phyloP scores from a whole-genome alignment of 2,113 vertebrate species.

The Perca fluviatilis region DNA sequence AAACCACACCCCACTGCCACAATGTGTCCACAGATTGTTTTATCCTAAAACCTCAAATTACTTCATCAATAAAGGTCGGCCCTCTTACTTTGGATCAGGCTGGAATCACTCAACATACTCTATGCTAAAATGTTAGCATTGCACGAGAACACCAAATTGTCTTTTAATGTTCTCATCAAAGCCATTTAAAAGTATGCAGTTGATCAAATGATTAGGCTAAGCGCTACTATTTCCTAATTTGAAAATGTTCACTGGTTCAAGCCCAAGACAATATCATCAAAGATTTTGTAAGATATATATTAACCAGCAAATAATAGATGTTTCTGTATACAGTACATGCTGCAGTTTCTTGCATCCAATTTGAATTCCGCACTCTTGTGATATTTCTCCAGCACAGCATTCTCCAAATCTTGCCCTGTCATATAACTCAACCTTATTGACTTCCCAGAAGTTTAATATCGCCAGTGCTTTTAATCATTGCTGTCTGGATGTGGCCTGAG shows the following conservation, averaged over 20 bases:
- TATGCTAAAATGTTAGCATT: neutral
- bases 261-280: neutral
- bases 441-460: conserved; percentile 75
- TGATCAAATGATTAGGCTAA: neutral
- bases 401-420: conserved; percentile 57
- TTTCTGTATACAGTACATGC: conserved; percentile 11
- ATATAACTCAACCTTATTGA: conserved; percentile 72
- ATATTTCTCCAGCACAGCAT: conserved; percentile 32
- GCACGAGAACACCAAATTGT: neutral
- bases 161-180: neutral
- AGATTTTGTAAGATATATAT: neutral
- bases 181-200: neutral
- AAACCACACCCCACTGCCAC: neutral
- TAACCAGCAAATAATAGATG: conserved; percentile 1
- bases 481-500: conserved; percentile 85
- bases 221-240: neutral
- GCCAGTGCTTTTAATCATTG: conserved; percentile 82
- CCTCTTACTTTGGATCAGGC: neutral
- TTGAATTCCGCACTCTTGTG: conserved; percentile 35
- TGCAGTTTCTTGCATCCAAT: conserved; percentile 17
- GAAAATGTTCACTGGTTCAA: neutral
- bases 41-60: conserved; percentile 6
- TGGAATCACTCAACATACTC: neutral
- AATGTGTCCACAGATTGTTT: conserved; percentile 4
- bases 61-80: neutral